Evolutionary conservation across 2,113 vertebrate species (phyloP).

Genomic region (Anolis sagrei): DNA sequence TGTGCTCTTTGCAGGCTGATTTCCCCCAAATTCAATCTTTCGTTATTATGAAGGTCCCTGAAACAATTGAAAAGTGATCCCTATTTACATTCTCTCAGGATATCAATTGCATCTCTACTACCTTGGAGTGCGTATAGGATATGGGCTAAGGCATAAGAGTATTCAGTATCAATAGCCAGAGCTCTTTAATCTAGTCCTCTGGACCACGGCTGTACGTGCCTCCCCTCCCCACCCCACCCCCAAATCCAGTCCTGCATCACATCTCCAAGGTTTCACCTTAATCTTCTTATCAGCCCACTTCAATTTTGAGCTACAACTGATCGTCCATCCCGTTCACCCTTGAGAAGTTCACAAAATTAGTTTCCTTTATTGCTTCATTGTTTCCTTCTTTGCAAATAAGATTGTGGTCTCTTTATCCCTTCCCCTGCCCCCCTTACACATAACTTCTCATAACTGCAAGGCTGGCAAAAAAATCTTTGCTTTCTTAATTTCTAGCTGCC

Average conservation of each 20-base stretch:
- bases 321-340: not conserved
- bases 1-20: too few relatives aligned
- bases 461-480: not conserved
- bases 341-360: constrained; percentile 23
- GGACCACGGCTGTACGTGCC: not conserved
- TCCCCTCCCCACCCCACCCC: not conserved
- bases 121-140: too few relatives aligned
- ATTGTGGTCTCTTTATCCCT: not conserved
- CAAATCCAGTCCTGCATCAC: not conserved
- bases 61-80: too few relatives aligned
- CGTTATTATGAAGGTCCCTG: too few relatives aligned
- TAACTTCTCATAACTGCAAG: not conserved
- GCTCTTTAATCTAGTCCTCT: not conserved
- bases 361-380: constrained; percentile 24
- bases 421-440: too few relatives aligned
- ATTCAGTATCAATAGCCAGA: not conserved
- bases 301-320: constrained; percentile 18
- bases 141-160: too few relatives aligned
- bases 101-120: too few relatives aligned
- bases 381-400: constrained; percentile 1
- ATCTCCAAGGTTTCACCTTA: not conserved
- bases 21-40: too few relatives aligned
- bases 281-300: constrained; percentile 16
- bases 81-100: too few relatives aligned
- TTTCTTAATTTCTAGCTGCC: not conserved